Conservation (phyloP, 2,113 vertebrate genomes). For the Sula dactylatra region DNA sequence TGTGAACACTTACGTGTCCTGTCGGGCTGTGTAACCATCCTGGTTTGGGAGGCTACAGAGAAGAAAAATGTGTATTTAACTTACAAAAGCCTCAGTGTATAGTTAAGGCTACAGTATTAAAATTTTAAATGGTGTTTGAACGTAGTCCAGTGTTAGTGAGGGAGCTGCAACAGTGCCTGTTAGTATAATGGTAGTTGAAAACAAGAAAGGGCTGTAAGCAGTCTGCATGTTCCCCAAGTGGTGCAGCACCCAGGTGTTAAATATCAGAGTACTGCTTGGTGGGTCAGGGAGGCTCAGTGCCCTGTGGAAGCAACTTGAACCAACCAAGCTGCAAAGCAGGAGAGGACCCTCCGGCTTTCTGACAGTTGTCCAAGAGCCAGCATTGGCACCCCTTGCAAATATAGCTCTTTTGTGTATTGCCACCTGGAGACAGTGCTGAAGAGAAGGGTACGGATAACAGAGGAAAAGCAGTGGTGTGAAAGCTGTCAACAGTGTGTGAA, state of each 20-base stretch:
- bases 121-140: neutral
- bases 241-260: neutral
- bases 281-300: neutral
- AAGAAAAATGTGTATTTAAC: neutral
- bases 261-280: neutral
- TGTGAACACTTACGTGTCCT: fast-evolving
- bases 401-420: neutral
- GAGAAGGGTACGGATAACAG: neutral
- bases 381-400: neutral
- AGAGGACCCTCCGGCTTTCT: neutral
- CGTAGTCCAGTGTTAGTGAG: neutral
- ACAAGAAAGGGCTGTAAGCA: neutral
- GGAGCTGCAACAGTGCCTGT: neutral
- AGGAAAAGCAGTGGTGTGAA: constrained; percentile 12
- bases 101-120: neutral
- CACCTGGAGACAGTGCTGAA: neutral
- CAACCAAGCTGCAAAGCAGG: neutral
- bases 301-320: neutral
- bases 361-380: neutral
- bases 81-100: neutral
- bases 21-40: fast-evolving
- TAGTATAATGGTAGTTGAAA: neutral
- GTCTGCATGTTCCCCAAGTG: fast-evolving
- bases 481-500: constrained; percentile 23
- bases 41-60: neutral